These are phyloP conservation scores for Enteromius thamalakanensis DNA, from an alignment of 2,797 vertebrate genomes.

Conservation along the genomic window DNA sequence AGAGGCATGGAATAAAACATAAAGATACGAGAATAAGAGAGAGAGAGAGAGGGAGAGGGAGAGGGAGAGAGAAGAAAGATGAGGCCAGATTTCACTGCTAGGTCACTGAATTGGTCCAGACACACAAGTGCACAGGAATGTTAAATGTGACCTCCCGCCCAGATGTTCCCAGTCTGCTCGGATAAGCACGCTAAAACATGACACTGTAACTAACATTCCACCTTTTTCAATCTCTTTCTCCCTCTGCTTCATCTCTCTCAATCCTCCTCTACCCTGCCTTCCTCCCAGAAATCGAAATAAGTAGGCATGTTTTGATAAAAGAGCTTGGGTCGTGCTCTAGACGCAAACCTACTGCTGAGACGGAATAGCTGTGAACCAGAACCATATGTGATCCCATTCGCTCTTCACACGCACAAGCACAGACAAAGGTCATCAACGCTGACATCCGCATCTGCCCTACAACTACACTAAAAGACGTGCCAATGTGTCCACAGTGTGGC, in stretches of 20 bases:
- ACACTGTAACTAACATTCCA: slow-evolving; percentile 62
- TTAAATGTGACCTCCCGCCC: slow-evolving; percentile 67
- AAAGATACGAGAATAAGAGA: slow-evolving; percentile 36
- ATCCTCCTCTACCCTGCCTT: slow-evolving; percentile 44
- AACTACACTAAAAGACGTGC: slow-evolving; percentile 55
- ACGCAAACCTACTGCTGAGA: slow-evolving; percentile 64
- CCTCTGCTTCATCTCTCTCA: slow-evolving; percentile 37
- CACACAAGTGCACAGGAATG: slow-evolving; percentile 66
- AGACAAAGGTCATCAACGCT: slow-evolving; percentile 66
- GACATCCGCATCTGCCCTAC: slow-evolving; percentile 62
- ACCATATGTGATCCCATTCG: slow-evolving; percentile 70
- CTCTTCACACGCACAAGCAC: slow-evolving; percentile 61
- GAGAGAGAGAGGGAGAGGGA: slow-evolving; percentile 54
- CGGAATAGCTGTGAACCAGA: slow-evolving; percentile 77
- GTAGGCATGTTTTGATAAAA: slow-evolving; percentile 64
- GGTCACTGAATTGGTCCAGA: slow-evolving; percentile 67
- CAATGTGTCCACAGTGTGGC: slow-evolving; percentile 42
- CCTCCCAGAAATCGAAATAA: slow-evolving; percentile 60
- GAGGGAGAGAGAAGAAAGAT: slow-evolving; percentile 47
- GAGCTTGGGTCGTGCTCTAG: slow-evolving; percentile 60
- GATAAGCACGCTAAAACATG: slow-evolving; percentile 63
- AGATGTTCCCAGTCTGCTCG: slow-evolving; percentile 70
- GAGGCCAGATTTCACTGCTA: slow-evolving; percentile 57
- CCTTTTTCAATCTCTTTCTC: slow-evolving; percentile 57
- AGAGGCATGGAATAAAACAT: slow-evolving; percentile 18